Evolutionary conservation across 2,113 vertebrate genomes (phyloP).

Genomic region (Meleagris gallopavo): DNA sequence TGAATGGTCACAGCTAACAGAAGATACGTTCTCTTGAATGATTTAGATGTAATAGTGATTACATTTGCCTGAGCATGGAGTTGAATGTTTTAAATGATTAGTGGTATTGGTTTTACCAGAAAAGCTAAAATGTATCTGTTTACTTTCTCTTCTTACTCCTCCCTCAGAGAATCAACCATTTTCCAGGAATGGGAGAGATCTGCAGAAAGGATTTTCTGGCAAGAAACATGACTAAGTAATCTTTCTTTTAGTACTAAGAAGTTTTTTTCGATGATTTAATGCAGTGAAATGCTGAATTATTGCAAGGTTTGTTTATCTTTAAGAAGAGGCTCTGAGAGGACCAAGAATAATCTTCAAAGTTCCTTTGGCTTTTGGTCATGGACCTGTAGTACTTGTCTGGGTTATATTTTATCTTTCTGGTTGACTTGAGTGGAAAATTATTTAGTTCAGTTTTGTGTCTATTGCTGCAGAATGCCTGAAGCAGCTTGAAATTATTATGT

Average conservation of each 20-base stretch:
- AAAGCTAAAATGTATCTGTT: background rate
- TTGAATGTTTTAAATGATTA: background rate
- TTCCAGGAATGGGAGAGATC: conserved; percentile 99
- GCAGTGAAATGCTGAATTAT: background rate
- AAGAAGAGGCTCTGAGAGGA: background rate
- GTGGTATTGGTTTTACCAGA: background rate
- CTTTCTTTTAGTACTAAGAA: conserved; percentile 59
- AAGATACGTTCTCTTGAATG: background rate
- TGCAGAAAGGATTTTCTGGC: conserved; percentile 99
- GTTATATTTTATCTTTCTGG: background rate
- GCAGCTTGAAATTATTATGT: background rate
- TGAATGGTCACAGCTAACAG: background rate
- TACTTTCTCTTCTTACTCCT: conserved; percentile 78
- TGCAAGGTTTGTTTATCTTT: background rate
- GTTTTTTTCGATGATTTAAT: background rate
- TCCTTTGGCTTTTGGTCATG: background rate
- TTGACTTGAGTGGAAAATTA: background rate
- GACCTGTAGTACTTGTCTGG: background rate
- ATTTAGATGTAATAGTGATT: background rate
- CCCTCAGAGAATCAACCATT: conserved; percentile 98
- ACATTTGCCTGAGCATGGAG: background rate
- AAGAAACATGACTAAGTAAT: conserved; percentile 99
- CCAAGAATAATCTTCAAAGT: background rate
- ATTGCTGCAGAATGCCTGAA: background rate
- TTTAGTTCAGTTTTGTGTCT: background rate